Evolutionary conservation across 1,140 invertebrate species (phyloP), one percentile per base, ranked within the genome.

Genomic region (Protaetia brevitarsis): DNA sequence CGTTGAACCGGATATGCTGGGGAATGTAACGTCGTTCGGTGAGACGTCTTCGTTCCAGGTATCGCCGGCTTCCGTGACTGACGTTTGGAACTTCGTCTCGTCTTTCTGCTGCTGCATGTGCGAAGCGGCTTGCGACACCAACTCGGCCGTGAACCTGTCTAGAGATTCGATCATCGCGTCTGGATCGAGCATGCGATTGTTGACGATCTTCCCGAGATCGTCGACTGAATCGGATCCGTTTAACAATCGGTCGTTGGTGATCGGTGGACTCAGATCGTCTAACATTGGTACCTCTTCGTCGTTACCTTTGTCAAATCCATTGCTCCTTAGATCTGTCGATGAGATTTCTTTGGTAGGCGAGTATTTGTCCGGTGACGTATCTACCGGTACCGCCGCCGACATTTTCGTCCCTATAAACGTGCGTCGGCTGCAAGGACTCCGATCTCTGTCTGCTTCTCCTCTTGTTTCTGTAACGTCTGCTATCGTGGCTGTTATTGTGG

Each of bases 31-130:
- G 69, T 91, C 89, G 76, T 89, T 89, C 0, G 87, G 87, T 57
- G 85, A 87, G 8, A 84, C 84, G 3, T 82, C 81, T 66, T 91
- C 89, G 70, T 89, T 90, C 90, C 90, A 92, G 0, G 89, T 91
- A 70, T 88, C 74, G 56, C 71, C 73, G n/a, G n/a, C n/a, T 11
- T 68, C 60, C 6, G 70, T 72, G 7, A 69, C 63, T 37, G 69
- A 71, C 19, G 73, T 72, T 37, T 72, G 73, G 4, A 73, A 66
- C 27, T 69, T 74, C 11, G 41, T 10, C 5, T 51, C 41, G 34
- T 73, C 69, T 28, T 71, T 73, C 21, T 80, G 74, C 51, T 77
- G 80, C 11, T 81, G 75, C 21, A 82, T 65, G 64, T 82, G 74
- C 7, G 73, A 79, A 62, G 79, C 78, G 1, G 82, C 82, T 57